Conservation (phyloP, 2,113 vertebrate genomes). For the Meles meles region DNA sequence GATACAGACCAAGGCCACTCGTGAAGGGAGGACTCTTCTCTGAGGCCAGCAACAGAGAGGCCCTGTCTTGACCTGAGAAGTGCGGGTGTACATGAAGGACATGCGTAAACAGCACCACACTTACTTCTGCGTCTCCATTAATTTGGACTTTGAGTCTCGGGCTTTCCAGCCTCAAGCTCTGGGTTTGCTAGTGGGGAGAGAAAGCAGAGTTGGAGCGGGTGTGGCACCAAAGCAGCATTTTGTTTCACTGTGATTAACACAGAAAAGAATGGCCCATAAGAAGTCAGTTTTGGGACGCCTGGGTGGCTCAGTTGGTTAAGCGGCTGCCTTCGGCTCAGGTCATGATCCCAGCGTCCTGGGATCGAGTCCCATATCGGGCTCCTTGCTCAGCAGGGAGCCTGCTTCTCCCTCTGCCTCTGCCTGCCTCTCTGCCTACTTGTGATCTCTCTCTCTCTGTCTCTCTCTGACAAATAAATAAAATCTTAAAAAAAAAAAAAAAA, state of each 20-base stretch:
- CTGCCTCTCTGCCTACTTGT: no score
- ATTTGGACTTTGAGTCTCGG: background rate
- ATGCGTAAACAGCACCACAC: constrained; percentile 1
- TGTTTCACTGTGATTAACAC: constrained; percentile 50
- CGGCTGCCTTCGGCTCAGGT: no score
- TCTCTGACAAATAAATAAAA: no score
- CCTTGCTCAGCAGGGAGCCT: no score
- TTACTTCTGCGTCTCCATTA: constrained; percentile 15
- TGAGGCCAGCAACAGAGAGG: fast-evolving
- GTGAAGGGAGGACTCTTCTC: background rate
- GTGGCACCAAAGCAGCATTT: background rate
- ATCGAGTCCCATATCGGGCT: no score
- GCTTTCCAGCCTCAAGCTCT: constrained; percentile 36
- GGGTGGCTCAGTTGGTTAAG: no score
- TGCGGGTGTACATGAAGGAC: constrained; percentile 3
- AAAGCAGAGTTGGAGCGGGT: background rate
- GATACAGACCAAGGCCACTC: background rate
- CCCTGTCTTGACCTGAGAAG: background rate
- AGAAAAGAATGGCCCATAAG: constrained; percentile 39
- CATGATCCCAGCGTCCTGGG: no score
- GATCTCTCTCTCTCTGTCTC: no score
- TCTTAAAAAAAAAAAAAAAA: no score
- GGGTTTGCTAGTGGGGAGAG: background rate
- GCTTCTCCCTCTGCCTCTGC: no score
- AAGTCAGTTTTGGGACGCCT: background rate